A percentile compares a stretch with the other conserved stretches of the same genome.
These are phyloP conservation scores for Hydrochoerus hydrochaeris DNA, from an alignment of 2,113 vertebrate genomes.

Conservation along the genomic window DNA sequence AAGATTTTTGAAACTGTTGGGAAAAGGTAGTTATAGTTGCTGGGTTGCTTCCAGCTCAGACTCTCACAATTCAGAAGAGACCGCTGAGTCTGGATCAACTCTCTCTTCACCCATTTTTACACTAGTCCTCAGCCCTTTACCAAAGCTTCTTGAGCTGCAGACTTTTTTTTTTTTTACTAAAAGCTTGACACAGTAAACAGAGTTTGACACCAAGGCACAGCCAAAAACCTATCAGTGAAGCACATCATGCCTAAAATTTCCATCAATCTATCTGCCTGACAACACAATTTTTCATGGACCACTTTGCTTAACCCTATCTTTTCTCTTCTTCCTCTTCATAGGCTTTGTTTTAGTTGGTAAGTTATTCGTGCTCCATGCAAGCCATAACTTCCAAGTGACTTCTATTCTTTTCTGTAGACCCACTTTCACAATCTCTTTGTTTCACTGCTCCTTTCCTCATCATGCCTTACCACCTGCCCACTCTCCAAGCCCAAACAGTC, in stretches of 20 bases:
- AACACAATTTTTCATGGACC: background rate
- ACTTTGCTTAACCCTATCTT: background rate
- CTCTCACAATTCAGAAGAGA: background rate
- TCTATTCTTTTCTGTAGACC: background rate
- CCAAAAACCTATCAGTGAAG: background rate
- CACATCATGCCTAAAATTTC: background rate
- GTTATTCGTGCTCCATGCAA: background rate
- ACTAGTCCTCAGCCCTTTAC: background rate
- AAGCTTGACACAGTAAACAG: background rate
- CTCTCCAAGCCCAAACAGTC: background rate
- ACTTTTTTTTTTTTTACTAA: accelerated
- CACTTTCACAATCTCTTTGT: background rate
- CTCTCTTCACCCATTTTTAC: background rate
- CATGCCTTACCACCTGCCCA: background rate
- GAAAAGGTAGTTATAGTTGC: background rate
- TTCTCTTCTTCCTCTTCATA: background rate
- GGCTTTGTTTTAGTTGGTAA: background rate
- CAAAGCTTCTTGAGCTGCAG: background rate
- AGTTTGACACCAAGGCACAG: background rate
- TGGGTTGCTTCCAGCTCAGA: background rate
- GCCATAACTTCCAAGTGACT: accelerated
- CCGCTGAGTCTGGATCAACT: background rate
- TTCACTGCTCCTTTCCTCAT: background rate
- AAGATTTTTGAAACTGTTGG: background rate
- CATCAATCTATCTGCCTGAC: background rate